A percentile compares a stretch with the other conserved stretches of the same genome.
Conservation (phyloP, 2,888 invertebrate genomes). For the Xanthorhoe designata region DNA sequence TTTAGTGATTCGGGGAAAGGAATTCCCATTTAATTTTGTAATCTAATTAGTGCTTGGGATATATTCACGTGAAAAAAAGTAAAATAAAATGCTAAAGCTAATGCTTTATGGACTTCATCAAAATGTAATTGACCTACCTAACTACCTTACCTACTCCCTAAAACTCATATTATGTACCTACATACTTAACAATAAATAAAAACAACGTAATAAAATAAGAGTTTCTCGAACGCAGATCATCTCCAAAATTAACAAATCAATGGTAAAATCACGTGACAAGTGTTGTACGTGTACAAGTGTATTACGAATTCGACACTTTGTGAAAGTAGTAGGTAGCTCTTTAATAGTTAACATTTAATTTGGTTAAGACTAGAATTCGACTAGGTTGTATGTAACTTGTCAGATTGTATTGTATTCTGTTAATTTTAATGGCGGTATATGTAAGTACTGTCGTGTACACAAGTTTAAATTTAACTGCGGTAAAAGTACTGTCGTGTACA, state of each 20-base stretch:
- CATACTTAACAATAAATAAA: no score
- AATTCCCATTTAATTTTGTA: background rate
- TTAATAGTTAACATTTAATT: background rate
- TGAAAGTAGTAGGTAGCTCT: background rate
- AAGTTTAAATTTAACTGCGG: conserved; percentile 35
- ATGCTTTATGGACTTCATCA: background rate
- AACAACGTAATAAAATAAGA: no score
- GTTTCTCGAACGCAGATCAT: no score
- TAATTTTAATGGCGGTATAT: no score
- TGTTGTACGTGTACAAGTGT: no score
- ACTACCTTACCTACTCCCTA: no score
- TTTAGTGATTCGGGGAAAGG: background rate
- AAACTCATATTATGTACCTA: no score
- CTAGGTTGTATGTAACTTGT: background rate
- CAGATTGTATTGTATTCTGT: no score
- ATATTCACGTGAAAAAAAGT: background rate
- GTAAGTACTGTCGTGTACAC: conserved; percentile 49
- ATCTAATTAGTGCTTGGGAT: background rate
- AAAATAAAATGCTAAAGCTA: background rate
- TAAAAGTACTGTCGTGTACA: conserved; percentile 48
- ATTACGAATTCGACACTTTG: no score
- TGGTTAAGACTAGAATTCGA: conserved; percentile 10
- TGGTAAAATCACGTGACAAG: no score
- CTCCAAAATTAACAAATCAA: no score
- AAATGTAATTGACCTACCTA: no score